Percentiles rank a stretch among this genome's conserved stretches.
phyloP scores from a whole-genome alignment of 2,113 vertebrate genomes.

The Peromyscus californicus region DNA sequence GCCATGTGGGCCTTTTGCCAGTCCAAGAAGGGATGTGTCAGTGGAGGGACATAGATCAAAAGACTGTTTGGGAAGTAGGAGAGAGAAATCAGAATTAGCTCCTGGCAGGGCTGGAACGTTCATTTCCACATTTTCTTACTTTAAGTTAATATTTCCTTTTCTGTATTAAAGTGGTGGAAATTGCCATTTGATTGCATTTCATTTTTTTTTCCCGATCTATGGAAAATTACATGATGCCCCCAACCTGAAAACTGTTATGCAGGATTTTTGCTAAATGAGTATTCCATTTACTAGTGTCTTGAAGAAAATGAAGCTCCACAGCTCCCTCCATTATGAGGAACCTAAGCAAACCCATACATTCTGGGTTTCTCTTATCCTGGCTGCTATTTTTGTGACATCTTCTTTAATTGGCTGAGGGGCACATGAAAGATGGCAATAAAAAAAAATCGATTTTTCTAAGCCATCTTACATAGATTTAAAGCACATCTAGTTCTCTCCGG shows the following conservation, averaged over 20 bases:
- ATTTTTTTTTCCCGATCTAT: slow-evolving; percentile 2
- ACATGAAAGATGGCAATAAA: slow-evolving; percentile 18
- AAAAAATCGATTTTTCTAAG: slow-evolving; percentile 63
- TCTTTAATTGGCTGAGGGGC: slow-evolving; percentile 23
- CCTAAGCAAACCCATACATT: neutral
- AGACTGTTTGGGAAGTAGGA: neutral
- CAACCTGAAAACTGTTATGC: slow-evolving; percentile 64
- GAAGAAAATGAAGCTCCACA: slow-evolving; percentile 28
- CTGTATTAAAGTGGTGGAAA: slow-evolving; percentile 40
- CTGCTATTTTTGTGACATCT: slow-evolving; percentile 64
- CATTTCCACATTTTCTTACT: slow-evolving; percentile 64
- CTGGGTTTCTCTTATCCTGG: slow-evolving; percentile 53
- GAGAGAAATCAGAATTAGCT: slow-evolving; percentile 30
- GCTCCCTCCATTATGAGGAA: slow-evolving; percentile 24
- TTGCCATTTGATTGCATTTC: slow-evolving; percentile 54
- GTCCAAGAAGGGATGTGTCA: neutral
- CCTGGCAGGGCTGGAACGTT: neutral
- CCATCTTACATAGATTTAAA: slow-evolving; percentile 67
- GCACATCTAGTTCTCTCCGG: slow-evolving; percentile 64
- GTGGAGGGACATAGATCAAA: neutral
- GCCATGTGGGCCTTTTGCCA: neutral
- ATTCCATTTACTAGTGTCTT: slow-evolving; percentile 50
- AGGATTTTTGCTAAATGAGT: slow-evolving; percentile 57
- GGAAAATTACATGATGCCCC: slow-evolving; percentile 58
- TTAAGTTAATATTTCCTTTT: slow-evolving; percentile 50